Conservation (phyloP, 35 echinoderm and acorn worm genomes). For the Eucidaris tribuloides region DNA sequence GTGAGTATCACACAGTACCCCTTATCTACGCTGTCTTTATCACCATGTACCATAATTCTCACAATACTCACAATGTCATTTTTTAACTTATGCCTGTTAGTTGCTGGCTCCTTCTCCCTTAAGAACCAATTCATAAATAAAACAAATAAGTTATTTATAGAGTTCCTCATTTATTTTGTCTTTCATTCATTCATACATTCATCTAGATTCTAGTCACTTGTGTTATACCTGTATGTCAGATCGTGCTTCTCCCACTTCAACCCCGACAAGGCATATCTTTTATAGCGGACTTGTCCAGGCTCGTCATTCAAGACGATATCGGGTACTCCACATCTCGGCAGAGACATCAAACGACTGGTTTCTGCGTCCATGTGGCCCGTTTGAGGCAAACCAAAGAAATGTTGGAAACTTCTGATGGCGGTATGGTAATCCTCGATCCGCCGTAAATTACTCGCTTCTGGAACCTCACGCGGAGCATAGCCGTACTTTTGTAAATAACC, state of each 20-base stretch:
- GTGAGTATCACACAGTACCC: too few species aligned
- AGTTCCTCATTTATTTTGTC: too few species aligned
- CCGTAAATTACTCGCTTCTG: conserved; percentile 64
- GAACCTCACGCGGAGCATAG: conserved; percentile 20
- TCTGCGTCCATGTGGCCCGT: conserved; percentile 54
- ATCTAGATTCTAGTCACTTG: too few species aligned
- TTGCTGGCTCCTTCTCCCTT: too few species aligned
- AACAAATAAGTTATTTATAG: too few species aligned
- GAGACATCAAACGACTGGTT: conserved; percentile 58
- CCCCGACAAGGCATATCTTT: conserved; percentile 61
- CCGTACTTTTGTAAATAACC: conserved; percentile 81
- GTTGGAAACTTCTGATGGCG: conserved; percentile 71
- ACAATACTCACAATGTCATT: too few species aligned
- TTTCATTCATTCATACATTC: too few species aligned
- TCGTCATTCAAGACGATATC: conserved; percentile 35
- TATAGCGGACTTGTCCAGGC: conserved; percentile 31
- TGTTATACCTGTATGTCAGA: conserved; percentile 74
- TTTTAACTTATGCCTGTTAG: too few species aligned
- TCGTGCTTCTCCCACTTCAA: conserved; percentile 73
- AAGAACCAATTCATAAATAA: too few species aligned
- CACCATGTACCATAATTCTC: too few species aligned
- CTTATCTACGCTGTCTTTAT: too few species aligned
- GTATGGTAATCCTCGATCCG: conserved; percentile 54
- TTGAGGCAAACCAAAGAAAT: conserved; percentile 46
- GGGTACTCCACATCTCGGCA: conserved; percentile 74